Evolutionary conservation across 2,888 invertebrate species (phyloP).

Genomic region (Troglohyphantes excavatus): DNA sequence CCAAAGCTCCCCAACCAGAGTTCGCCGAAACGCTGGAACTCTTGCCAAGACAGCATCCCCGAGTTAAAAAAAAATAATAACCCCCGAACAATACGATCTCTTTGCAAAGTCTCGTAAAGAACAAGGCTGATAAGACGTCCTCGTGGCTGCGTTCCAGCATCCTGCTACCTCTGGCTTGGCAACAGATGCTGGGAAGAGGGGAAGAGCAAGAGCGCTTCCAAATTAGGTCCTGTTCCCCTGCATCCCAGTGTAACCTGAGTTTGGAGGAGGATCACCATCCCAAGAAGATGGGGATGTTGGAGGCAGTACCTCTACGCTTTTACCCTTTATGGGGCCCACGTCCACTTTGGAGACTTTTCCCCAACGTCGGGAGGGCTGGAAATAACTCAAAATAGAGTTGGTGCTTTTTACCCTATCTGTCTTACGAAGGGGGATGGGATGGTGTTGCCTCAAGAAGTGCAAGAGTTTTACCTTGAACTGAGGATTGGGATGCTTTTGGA

Average conservation of each 20-base stretch:
- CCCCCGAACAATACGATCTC: constrained; percentile 65
- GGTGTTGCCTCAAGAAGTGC: constrained; percentile 55
- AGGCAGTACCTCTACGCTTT: constrained; percentile 69
- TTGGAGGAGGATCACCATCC: constrained; percentile 62
- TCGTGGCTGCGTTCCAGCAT: constrained; percentile 66
- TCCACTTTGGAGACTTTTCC: constrained; percentile 59
- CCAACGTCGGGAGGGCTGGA: constrained; percentile 60
- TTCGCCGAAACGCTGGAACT: neutral
- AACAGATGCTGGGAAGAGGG: constrained; percentile 71
- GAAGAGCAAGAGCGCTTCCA: constrained; percentile 60
- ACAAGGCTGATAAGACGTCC: constrained; percentile 61
- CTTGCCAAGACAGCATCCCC: constrained; percentile 40
- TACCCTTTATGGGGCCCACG: constrained; percentile 69
- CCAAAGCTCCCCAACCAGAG: neutral
- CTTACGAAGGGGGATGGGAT: neutral
- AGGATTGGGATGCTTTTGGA: no score
- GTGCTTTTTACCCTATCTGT: constrained; percentile 19
- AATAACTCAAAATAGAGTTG: constrained; percentile 73
- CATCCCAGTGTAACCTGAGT: constrained; percentile 74
- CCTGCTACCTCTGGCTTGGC: constrained; percentile 64
- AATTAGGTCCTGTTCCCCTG: constrained; percentile 62
- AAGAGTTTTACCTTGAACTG: neutral
- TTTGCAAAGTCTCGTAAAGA: constrained; percentile 33
- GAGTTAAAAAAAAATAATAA: constrained; percentile 56
- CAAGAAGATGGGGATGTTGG: constrained; percentile 58